Base-by-base conservation (phyloP, 2,797 vertebrate species). In the Labeo calbasu region DNA sequence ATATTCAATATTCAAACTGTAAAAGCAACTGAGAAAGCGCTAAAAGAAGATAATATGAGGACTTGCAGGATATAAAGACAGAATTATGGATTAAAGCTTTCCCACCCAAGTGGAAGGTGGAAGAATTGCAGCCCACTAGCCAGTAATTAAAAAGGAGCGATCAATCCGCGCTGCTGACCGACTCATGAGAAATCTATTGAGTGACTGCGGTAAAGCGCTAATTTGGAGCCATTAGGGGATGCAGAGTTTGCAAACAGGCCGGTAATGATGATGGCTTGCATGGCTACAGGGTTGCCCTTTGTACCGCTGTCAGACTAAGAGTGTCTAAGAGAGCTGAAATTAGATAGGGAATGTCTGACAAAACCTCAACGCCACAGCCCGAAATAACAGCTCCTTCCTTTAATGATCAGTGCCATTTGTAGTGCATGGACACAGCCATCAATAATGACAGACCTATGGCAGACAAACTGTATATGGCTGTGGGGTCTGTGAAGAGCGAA, bases 221-320 rank as follows among this genome's bases (percentile, higher is more conserved):
- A 96, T 96, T 95, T 95, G 93, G 91, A 94, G 92, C 93, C 93
- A 95, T 96, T 95, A 95, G 93, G 92, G 92, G 94, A 92, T 94
- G 94, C 93, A 91, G 92, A 94, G 94, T 95, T 95, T 94, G 94
- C 94, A 95, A 94, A 95, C 94, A 95, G 92, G 88, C 89, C 91
- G 84, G 92, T 95, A 95, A 95, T 94, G 93, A 94, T 94, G 94
- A 95, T 92, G 92, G 93, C 93, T 93, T 89, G 91, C 92, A 91
- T 90, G 93, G 93, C 93, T 95, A 93, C 92, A 92, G 92, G 89
- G 91, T 90, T 91, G 88, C 92, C 91, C 91, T 92, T 91, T 89
- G 90, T 90, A 86, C 87, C 88, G 89, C 88, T 92, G 93, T 93
- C 90, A 93, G 88, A 92, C 88, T 87, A 86, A 88, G 59, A 79